Evolutionary conservation across 1,140 invertebrate genomes (phyloP).

Genomic region (Holotrichia oblita): DNA sequence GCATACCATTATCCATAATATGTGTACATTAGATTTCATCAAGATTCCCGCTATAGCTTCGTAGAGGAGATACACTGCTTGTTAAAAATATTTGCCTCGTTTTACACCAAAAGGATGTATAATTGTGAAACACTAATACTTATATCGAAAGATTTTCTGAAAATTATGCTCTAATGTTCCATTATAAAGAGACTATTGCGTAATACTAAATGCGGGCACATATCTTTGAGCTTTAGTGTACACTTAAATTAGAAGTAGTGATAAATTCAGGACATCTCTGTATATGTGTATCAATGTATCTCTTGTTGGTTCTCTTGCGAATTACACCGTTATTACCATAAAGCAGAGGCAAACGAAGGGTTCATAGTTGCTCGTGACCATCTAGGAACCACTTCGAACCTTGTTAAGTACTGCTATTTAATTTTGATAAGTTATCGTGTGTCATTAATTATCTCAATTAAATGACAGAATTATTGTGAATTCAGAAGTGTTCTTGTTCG

Average conservation of each 20-base stretch:
- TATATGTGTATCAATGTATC: not conserved
- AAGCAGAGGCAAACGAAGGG: too few relatives aligned
- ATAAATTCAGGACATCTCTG: not conserved
- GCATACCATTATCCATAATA: too few relatives aligned
- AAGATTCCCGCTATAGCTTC: not conserved
- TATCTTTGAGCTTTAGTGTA: not conserved
- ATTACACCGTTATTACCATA: too few relatives aligned
- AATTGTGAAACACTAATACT: too few relatives aligned
- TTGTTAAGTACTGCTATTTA: not conserved
- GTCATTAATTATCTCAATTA: constrained; percentile 14
- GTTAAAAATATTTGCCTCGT: too few relatives aligned
- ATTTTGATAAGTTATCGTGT: not conserved
- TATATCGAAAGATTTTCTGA: too few relatives aligned
- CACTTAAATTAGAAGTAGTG: not conserved
- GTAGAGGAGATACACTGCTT: not conserved
- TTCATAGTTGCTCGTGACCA: not conserved
- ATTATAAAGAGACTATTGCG: too few relatives aligned
- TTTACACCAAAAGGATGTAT: too few relatives aligned
- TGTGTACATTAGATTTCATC: not conserved
- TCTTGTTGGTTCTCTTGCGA: not conserved
- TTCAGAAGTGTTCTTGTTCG: not conserved
- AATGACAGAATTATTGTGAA: constrained; percentile 1
- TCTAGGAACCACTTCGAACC: not conserved
- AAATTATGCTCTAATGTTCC: too few relatives aligned
- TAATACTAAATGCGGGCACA: too few relatives aligned